phyloP scores from a whole-genome alignment of 30 jellyfish, hydroid and myxozoan species.

The Mastigias papua region DNA sequence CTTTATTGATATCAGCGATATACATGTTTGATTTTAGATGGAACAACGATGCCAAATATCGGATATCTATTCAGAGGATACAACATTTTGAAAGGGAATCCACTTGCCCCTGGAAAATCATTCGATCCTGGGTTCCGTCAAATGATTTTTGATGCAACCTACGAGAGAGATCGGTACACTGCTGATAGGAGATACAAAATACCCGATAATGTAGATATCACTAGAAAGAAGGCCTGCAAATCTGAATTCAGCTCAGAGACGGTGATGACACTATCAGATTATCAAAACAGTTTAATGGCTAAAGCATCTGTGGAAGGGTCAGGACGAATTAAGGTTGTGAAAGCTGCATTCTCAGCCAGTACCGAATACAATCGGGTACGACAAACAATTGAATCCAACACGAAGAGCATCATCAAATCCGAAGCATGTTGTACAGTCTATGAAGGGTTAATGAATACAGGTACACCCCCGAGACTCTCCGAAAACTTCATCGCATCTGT shows the following conservation, averaged over 20 bases:
- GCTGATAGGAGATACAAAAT: constrained; percentile 17
- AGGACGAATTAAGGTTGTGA: constrained; percentile 11
- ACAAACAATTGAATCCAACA: constrained; percentile 10
- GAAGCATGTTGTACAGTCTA: constrained; percentile 61
- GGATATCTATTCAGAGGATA: constrained; percentile 56
- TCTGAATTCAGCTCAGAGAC: constrained; percentile 22
- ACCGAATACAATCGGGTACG: constrained; percentile 50
- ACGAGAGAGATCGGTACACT: constrained; percentile 23
- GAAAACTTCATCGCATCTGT: constrained; percentile 35
- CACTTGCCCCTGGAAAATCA: constrained; percentile 14
- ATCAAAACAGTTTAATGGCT: constrained; percentile 16
- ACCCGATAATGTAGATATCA: constrained; percentile 43
- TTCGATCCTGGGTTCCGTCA: constrained; percentile 56
- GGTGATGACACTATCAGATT: constrained; percentile 38
- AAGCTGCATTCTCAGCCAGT: constrained; percentile 64
- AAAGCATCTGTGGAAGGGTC: constrained; percentile 60
- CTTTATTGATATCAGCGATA: no score
- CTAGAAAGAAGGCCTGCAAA: constrained; percentile 14
- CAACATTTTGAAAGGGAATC: constrained; percentile 44
- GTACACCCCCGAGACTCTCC: constrained; percentile 45
- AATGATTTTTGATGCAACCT: constrained; percentile 37
- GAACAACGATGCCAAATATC: background rate
- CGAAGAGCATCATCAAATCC: constrained; percentile 23
- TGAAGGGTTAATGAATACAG: constrained; percentile 25
- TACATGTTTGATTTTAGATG: constrained; percentile 30